These are phyloP conservation scores for Epinephelus moara DNA, from an alignment of 2,113 vertebrate genomes.

Conservation along the genomic window DNA sequence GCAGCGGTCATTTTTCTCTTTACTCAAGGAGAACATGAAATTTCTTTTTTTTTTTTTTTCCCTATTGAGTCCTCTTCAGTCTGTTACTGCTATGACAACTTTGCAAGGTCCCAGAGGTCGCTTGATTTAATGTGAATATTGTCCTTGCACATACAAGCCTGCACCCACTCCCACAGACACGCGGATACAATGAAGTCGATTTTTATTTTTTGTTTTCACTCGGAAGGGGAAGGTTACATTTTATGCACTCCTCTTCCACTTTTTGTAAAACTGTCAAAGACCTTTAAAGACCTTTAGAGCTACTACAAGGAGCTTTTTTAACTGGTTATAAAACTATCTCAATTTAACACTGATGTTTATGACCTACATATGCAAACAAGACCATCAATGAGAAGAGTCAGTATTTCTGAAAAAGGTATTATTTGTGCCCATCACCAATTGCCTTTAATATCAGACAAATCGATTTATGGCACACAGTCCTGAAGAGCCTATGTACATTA, in stretches of 20 bases:
- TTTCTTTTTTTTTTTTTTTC: not conserved
- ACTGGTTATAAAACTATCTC: too few relatives aligned
- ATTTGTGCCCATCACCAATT: too few relatives aligned
- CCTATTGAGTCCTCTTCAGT: conserved; percentile 28
- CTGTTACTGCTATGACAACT: conserved; percentile 30
- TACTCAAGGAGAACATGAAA: conserved; percentile 33
- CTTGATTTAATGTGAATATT: conserved; percentile 49
- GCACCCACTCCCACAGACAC: conserved; percentile 19
- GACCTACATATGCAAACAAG: too few relatives aligned
- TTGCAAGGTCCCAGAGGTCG: conserved; percentile 29
- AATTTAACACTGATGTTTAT: too few relatives aligned
- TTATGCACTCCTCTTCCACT: conserved; percentile 7
- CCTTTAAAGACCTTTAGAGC: conserved; percentile 44
- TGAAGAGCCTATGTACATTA: too few relatives aligned
- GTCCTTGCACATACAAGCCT: conserved; percentile 31
- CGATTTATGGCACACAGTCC: too few relatives aligned
- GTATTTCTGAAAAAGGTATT: too few relatives aligned
- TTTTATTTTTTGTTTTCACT: conserved; percentile 47
- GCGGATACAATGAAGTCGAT: conserved; percentile 33
- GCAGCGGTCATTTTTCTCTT: not conserved
- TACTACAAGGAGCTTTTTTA: too few relatives aligned
- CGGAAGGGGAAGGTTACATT: conserved; percentile 38
- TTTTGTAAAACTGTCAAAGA: conserved; percentile 54
- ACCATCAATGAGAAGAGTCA: too few relatives aligned
- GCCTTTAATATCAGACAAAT: too few relatives aligned